phyloP scores from a whole-genome alignment of 2,113 vertebrate genomes.

The Elgaria multicarinata region DNA sequence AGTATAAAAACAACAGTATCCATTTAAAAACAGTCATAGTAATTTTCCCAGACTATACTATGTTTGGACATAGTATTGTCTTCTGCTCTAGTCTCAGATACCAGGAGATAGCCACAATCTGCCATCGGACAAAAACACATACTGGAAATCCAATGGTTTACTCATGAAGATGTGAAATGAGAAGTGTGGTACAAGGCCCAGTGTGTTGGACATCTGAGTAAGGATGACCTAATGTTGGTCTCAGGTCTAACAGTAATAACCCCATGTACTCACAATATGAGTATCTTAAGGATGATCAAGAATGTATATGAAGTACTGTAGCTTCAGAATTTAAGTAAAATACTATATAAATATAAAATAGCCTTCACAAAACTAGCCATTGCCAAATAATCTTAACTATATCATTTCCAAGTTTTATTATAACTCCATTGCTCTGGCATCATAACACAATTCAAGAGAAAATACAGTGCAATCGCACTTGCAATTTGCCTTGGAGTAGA shows the following conservation, averaged over 20 bases:
- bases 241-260: not conserved
- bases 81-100: not conserved
- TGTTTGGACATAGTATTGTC: not conserved
- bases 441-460: not conserved
- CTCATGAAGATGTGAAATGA: not conserved
- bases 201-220: not conserved
- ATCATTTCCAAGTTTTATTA: not conserved
- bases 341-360: not conserved
- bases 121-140: not conserved
- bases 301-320: not conserved
- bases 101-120: not conserved
- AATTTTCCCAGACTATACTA: too few species aligned
- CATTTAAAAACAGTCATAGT: too few species aligned
- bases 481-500: not conserved
- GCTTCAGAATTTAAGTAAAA: not conserved
- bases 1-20: too few species aligned
- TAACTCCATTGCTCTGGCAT: not conserved
- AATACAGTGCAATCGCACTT: too few species aligned
- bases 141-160: not conserved
- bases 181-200: too few species aligned
- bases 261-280: too few species aligned
- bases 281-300: not conserved
- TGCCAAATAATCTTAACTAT: not conserved
- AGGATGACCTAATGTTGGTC: too few species aligned
- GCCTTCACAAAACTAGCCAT: not conserved